Evolutionary conservation across 2,888 invertebrate genomes (phyloP).

Genomic region (Papilio gigon): DNA sequence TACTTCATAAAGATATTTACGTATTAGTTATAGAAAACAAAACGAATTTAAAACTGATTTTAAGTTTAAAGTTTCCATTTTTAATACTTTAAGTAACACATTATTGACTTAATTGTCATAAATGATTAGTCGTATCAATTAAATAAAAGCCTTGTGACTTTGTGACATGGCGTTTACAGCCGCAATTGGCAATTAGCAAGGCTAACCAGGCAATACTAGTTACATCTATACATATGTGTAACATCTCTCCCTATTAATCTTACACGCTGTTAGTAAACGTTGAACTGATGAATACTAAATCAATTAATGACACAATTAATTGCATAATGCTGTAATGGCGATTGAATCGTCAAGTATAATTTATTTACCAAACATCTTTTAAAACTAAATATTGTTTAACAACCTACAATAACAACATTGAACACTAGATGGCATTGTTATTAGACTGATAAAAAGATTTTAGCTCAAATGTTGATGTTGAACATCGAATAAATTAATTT

Average conservation of each 20-base stretch:
- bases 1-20: background rate
- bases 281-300: constrained; percentile 6
- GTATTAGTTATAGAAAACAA: no score
- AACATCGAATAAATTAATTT: constrained; percentile 10
- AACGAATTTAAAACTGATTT: no score
- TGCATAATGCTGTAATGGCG: background rate
- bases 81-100: background rate
- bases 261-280: background rate
- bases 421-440: background rate
- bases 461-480: constrained; percentile 4
- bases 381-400: background rate
- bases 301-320: constrained; percentile 15
- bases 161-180: constrained; percentile 7
- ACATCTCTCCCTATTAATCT: constrained; percentile 16
- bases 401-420: background rate
- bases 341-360: background rate
- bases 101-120: background rate
- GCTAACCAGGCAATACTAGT: constrained; percentile 4
- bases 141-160: constrained; percentile 12
- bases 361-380: background rate
- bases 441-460: background rate
- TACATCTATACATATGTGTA: constrained; percentile 1
- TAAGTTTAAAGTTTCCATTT: no score
- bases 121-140: background rate
- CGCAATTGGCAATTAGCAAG: constrained; percentile 26